These are phyloP conservation scores for Drosophila nigricruria DNA, from an alignment of 2,888 invertebrate genomes.

Conservation along the genomic window DNA sequence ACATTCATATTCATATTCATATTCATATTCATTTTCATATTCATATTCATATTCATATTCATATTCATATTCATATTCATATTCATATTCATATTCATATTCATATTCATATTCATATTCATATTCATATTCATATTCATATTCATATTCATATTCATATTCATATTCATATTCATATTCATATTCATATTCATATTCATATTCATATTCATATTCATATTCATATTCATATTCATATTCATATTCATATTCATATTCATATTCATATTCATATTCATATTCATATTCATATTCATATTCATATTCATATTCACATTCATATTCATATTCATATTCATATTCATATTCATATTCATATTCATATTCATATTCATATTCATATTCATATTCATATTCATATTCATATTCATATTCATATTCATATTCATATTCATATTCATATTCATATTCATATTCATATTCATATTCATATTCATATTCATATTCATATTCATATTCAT, in stretches of 20 bases:
- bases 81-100: neutral
- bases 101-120: neutral
- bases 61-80: neutral
- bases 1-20: neutral
- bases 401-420: neutral
- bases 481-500: neutral
- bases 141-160: neutral
- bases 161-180: neutral
- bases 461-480: neutral
- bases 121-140: neutral
- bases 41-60: neutral
- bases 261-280: neutral
- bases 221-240: neutral
- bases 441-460: neutral
- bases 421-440: neutral
- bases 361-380: neutral
- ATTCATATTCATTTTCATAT: neutral
- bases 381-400: neutral
- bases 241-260: neutral
- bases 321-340: neutral
- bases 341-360: neutral
- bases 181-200: neutral
- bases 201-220: neutral
- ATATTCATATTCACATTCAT: neutral
- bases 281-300: neutral